These are phyloP conservation scores for Spongilla lacustris DNA, from an alignment of 37 sponge, comb jelly and placozoan species.

Conservation along the genomic window DNA sequence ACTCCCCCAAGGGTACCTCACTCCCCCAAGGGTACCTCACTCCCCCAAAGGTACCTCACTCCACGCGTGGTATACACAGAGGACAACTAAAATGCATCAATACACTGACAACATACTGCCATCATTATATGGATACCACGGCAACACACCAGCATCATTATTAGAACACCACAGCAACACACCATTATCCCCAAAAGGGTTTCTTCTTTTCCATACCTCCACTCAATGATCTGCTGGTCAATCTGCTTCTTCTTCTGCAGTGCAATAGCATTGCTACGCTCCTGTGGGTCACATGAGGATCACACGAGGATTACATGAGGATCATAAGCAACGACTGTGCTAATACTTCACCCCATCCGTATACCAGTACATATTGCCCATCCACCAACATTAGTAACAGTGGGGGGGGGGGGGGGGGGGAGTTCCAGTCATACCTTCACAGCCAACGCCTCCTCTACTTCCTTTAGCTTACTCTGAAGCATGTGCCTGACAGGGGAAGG, in stretches of 20 bases:
- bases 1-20: too few species aligned
- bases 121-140: too few species aligned
- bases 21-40: too few species aligned
- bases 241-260: constrained; percentile 95
- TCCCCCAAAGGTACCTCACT: too few species aligned
- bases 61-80: too few species aligned
- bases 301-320: not conserved
- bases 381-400: too few species aligned
- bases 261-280: constrained; percentile 61
- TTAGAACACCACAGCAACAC: too few species aligned
- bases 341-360: not conserved
- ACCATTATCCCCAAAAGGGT: constrained; percentile 73
- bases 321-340: not conserved
- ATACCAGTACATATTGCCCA: too few species aligned
- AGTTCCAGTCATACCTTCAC: constrained; percentile 45
- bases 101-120: too few species aligned
- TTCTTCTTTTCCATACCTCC: constrained; percentile 82
- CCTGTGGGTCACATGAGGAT: constrained; percentile 23
- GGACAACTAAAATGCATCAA: too few species aligned
- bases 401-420: too few species aligned
- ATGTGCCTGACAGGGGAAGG: constrained; percentile 60
- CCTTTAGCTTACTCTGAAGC: constrained; percentile 70
- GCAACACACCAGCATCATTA: too few species aligned
- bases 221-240: constrained; percentile 92
- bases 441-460: constrained; percentile 67